Conservation (phyloP, 37 sponge, comb jelly and placozoan species). For the Axinella damicornis region DNA sequence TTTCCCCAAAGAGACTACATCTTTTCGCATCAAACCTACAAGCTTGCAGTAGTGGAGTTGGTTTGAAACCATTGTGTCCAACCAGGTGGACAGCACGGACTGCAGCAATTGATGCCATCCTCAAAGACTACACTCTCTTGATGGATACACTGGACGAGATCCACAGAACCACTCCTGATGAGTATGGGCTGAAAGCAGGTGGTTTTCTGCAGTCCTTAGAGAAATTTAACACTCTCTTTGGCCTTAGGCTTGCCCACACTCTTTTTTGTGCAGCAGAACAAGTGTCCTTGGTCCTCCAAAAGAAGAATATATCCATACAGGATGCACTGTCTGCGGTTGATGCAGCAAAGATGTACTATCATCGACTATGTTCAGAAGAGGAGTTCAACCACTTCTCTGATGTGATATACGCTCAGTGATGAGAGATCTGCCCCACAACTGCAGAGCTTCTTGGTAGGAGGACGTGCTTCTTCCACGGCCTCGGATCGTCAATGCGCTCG, state of each 20-base stretch:
- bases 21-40: slow-evolving; percentile 37
- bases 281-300: slow-evolving; percentile 41
- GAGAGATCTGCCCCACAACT: too few species aligned
- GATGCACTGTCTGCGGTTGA: slow-evolving; percentile 61
- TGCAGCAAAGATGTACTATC: slow-evolving; percentile 43
- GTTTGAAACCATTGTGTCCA: slow-evolving; percentile 53
- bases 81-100: slow-evolving; percentile 73
- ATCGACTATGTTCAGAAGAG: slow-evolving; percentile 25
- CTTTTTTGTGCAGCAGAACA: slow-evolving; percentile 54
- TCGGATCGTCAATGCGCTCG: too few species aligned
- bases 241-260: slow-evolving; percentile 39
- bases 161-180: slow-evolving; percentile 34
- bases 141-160: slow-evolving; percentile 50
- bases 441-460: too few species aligned
- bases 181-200: slow-evolving; percentile 56
- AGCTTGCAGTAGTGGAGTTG: slow-evolving; percentile 13
- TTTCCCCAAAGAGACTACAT: slow-evolving; percentile 35
- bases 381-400: slow-evolving; percentile 58
- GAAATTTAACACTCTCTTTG: slow-evolving; percentile 50
- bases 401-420: too few species aligned
- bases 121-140: slow-evolving; percentile 40
- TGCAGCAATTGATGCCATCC: slow-evolving; percentile 48
- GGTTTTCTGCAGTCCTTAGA: slow-evolving; percentile 36
- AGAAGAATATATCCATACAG: slow-evolving; percentile 36
- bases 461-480: too few species aligned